phyloP scores from a whole-genome alignment of 2,113 vertebrate genomes.

The Zosterops lateralis region DNA sequence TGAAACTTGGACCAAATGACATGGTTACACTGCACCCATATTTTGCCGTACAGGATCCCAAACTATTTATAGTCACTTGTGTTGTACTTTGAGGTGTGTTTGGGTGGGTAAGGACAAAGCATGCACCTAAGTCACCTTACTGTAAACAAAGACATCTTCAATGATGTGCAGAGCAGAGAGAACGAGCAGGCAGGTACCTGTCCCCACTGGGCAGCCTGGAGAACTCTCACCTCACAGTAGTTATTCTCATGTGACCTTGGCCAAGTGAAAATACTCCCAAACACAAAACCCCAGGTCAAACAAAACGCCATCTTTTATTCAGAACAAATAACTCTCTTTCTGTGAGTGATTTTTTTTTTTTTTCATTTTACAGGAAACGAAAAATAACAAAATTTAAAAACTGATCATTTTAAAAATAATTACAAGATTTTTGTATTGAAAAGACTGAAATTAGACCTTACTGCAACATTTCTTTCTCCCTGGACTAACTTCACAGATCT shows the following conservation, averaged over 20 bases:
- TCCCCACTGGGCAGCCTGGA: background rate
- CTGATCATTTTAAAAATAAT: background rate
- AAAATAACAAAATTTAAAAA: background rate
- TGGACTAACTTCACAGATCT: background rate
- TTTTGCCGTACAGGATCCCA: background rate
- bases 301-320: background rate
- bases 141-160: background rate
- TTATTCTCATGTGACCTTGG: background rate
- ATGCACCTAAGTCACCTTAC: background rate
- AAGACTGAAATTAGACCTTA: background rate
- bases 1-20: background rate
- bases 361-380: background rate
- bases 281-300: background rate
- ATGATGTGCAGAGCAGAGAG: background rate
- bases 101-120: slow-evolving; percentile 30
- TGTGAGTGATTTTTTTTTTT: background rate
- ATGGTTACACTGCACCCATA: background rate
- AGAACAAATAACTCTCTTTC: background rate
- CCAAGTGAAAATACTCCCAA: background rate
- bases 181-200: background rate
- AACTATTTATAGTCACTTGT: background rate
- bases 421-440: background rate
- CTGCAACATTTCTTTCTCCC: background rate
- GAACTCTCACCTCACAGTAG: background rate
- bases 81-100: slow-evolving; percentile 1